Conservation (phyloP, 2,797 vertebrate genomes). For the Eutrigla gurnardus region DNA sequence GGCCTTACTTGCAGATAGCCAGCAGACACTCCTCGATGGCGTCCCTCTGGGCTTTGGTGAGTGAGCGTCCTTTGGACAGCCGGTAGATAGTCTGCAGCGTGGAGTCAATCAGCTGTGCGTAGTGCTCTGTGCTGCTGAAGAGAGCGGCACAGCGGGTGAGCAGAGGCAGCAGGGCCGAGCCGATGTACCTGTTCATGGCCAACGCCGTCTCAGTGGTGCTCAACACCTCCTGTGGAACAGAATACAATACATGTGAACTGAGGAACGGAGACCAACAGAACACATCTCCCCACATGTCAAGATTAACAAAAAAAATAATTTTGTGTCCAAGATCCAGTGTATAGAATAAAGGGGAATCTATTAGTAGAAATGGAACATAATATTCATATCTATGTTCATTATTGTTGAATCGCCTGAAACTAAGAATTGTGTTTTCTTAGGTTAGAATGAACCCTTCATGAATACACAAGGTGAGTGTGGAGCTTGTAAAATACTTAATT, state of each 20-base stretch:
- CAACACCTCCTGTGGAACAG: constrained; percentile 87
- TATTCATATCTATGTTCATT: not conserved
- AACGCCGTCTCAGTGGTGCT: constrained; percentile 96
- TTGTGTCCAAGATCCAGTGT: too few species aligned
- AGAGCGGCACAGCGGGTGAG: constrained; percentile 94
- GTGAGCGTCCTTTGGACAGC: constrained; percentile 96
- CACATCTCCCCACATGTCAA: not conserved
- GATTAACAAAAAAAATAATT: not conserved
- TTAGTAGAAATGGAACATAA: not conserved
- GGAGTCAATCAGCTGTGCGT: constrained; percentile 91
- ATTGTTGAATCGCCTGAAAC: too few species aligned
- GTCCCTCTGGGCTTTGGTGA: constrained; percentile 98
- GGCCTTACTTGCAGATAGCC: constrained; percentile 93
- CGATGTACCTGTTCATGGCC: constrained; percentile 96
- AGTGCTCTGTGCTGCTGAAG: constrained; percentile 94
- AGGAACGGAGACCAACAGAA: not conserved
- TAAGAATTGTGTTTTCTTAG: too few species aligned
- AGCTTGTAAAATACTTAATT: not conserved
- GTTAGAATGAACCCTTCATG: not conserved
- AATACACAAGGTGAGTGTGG: too few species aligned
- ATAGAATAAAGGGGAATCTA: not conserved
- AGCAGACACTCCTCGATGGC: constrained; percentile 97
- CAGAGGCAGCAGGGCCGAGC: constrained; percentile 93
- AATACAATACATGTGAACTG: constrained; percentile 3
- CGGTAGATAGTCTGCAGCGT: constrained; percentile 96